These are phyloP conservation scores for Hydrotaea diabolus DNA, from an alignment of 2,888 invertebrate genomes.

Conservation along the genomic window DNA sequence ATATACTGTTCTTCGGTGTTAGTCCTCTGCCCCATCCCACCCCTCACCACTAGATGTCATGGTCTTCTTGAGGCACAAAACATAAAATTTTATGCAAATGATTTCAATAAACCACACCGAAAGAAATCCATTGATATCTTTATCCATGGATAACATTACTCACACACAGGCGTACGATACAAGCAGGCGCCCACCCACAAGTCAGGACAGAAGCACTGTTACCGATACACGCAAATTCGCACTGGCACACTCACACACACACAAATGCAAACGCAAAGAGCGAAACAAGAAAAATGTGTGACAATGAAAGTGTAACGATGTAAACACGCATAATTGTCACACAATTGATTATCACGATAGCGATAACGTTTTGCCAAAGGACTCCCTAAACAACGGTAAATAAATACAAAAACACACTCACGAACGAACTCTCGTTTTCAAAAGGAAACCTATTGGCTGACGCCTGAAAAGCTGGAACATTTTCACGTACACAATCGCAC, in stretches of 20 bases:
- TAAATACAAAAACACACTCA: neutral
- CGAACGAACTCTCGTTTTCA: neutral
- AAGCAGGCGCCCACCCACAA: neutral
- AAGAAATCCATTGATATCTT: constrained; percentile 35
- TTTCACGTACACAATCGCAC: constrained; percentile 22
- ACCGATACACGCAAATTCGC: neutral
- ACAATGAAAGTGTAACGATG: constrained; percentile 53
- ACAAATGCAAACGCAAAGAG: neutral
- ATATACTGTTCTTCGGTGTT: neutral
- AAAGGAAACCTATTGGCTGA: constrained; percentile 48
- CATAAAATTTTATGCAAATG: constrained; percentile 44
- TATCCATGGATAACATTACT: constrained; percentile 20
- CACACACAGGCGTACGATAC: neutral
- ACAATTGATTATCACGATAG: constrained; percentile 59
- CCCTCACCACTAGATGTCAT: neutral
- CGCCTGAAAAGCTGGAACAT: constrained; percentile 29
- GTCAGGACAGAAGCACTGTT: neutral
- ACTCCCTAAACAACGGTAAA: constrained; percentile 54
- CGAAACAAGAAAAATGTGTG: constrained; percentile 37
- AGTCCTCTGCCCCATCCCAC: neutral
- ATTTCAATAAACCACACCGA: constrained; percentile 36
- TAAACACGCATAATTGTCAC: constrained; percentile 57
- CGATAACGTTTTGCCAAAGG: constrained; percentile 51
- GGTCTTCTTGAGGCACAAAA: neutral
- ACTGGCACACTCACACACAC: neutral